These are phyloP conservation scores for Apomyelois bistriatella DNA, from an alignment of 2,888 invertebrate genomes.

Conservation along the genomic window DNA sequence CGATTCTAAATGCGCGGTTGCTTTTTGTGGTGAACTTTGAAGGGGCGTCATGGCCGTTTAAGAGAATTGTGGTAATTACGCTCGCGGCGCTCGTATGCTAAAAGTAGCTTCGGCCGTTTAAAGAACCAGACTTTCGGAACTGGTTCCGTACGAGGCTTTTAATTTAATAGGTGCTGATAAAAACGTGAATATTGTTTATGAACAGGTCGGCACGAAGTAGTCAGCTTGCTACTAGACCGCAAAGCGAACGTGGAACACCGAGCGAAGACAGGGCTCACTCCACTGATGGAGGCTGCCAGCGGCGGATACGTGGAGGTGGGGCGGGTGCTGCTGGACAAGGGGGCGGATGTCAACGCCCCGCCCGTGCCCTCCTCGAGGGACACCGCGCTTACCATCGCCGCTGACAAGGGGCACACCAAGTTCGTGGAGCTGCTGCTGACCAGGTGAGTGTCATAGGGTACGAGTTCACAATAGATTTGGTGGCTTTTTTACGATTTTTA, in stretches of 20 bases:
- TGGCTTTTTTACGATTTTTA: too few species aligned
- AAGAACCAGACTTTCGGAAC: too few species aligned
- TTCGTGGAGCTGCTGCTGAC: conserved; percentile 91
- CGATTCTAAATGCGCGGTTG: too few species aligned
- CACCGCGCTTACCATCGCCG: conserved; percentile 99
- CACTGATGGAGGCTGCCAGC: conserved; percentile 99
- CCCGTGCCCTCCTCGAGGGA: conserved; percentile 99
- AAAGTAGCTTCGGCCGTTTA: too few species aligned
- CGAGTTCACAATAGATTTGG: too few species aligned
- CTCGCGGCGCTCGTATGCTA: too few species aligned
- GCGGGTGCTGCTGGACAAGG: conserved; percentile 95
- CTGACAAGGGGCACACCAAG: conserved; percentile 99
- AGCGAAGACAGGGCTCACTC: conserved; percentile 99
- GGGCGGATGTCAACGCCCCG: conserved; percentile 98
- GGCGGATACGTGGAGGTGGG: conserved; percentile 99
- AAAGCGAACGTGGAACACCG: conserved; percentile 99
- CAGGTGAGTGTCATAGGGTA: conserved; percentile 70
- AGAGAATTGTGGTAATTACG: too few species aligned
- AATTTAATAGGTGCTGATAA: too few species aligned
- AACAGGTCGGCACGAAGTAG: conserved; percentile 93
- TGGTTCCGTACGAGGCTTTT: too few species aligned
- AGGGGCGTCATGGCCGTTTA: too few species aligned
- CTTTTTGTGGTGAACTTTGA: too few species aligned
- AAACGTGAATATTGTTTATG: too few species aligned
- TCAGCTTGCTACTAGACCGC: conserved; percentile 95